phyloP scores from a whole-genome alignment of 2,888 invertebrate species.

The Strigamia transsilvanica region DNA sequence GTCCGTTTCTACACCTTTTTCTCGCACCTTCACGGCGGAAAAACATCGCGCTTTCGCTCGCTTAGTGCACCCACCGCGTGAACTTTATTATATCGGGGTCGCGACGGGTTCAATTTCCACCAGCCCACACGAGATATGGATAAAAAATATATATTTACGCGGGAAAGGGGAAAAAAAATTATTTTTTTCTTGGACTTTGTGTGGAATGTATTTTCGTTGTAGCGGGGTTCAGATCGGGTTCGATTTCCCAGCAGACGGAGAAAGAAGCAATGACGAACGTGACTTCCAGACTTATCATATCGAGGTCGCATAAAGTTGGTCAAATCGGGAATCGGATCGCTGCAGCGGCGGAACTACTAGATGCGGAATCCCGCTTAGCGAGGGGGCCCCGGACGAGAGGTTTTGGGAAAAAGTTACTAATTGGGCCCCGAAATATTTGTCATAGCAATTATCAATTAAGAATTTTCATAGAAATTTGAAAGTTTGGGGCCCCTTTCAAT shows the following conservation, averaged over 20 bases:
- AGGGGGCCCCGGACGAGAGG: no score
- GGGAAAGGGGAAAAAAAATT: not conserved
- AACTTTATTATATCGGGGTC: not conserved
- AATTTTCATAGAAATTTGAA: no score
- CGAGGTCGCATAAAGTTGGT: not conserved
- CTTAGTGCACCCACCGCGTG: not conserved
- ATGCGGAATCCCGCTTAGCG: no score
- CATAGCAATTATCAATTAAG: no score
- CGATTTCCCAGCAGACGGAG: slow-evolving; percentile 12
- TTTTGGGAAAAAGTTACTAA: no score
- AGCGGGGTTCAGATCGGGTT: not conserved
- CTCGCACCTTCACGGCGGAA: slow-evolving; percentile 1
- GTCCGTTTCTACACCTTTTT: slow-evolving; percentile 5
- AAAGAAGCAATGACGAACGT: not conserved
- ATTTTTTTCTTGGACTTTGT: not conserved
- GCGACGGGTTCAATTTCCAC: not conserved
- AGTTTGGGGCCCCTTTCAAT: no score
- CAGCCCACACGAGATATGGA: not conserved
- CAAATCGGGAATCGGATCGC: not conserved
- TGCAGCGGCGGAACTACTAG: no score
- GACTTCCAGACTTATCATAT: slow-evolving; percentile 6
- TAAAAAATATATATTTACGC: not conserved
- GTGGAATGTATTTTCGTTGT: not conserved
- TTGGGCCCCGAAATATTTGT: no score
- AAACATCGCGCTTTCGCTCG: not conserved